Evolutionary conservation across 1,140 invertebrate genomes (phyloP).

Genomic region (Agrilus planipennis): DNA sequence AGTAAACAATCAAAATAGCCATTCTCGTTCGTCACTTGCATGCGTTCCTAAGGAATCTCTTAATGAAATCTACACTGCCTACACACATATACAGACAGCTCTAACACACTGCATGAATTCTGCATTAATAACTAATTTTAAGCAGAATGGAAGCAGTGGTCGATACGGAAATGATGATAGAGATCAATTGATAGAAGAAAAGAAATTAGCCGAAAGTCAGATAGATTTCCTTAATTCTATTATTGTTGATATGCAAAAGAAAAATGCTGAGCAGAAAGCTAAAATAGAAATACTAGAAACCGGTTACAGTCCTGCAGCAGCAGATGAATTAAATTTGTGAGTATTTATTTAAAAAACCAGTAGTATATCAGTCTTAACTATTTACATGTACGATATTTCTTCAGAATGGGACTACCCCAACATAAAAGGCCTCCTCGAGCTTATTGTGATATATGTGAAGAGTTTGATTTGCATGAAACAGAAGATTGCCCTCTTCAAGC

Average conservation of each 20-base stretch:
- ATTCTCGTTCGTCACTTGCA: no score
- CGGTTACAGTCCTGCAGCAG: slow-evolving; percentile 41
- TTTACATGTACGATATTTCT: neutral
- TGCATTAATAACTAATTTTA: slow-evolving; percentile 4
- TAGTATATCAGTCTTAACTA: neutral
- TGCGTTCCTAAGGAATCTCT: no score
- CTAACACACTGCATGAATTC: slow-evolving; percentile 12
- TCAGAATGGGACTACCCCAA: slow-evolving; percentile 14
- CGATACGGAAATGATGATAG: slow-evolving; percentile 4
- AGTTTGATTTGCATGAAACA: slow-evolving; percentile 92
- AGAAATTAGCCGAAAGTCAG: slow-evolving; percentile 56
- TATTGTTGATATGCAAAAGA: slow-evolving; percentile 89
- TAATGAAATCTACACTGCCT: no score
- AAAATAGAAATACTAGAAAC: slow-evolving; percentile 70
- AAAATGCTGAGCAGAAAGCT: slow-evolving; percentile 72
- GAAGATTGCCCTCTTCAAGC: slow-evolving; percentile 89
- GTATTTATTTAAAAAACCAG: slow-evolving; percentile 21
- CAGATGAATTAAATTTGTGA: slow-evolving; percentile 48
- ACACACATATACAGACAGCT: slow-evolving; percentile 10
- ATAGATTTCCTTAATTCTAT: slow-evolving; percentile 91
- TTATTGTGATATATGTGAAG: slow-evolving; percentile 96
- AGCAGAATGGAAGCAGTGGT: slow-evolving; percentile 2
- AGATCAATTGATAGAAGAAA: slow-evolving; percentile 46
- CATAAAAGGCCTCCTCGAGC: slow-evolving; percentile 56
- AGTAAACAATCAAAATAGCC: no score